phyloP scores from a whole-genome alignment of 1,140 invertebrate species.

The Nasonia vitripennis region DNA sequence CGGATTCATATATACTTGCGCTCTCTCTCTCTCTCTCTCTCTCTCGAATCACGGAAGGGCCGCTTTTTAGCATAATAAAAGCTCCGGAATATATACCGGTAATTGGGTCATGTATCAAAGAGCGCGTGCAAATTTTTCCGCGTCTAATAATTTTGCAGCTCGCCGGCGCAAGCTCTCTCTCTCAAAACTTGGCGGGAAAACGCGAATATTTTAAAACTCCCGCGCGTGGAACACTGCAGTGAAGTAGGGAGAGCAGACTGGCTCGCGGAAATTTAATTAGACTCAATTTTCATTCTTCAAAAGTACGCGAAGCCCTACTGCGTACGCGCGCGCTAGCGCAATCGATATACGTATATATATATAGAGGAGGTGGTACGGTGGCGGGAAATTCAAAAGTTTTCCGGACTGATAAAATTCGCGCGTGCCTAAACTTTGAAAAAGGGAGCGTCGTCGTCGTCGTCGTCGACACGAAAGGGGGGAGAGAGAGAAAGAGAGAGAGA shows the following conservation, averaged over 20 bases:
- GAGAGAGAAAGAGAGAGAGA: not conserved
- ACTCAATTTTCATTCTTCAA: slow-evolving; percentile 4
- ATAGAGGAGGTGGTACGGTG: too few relatives aligned
- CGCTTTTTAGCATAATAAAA: not conserved
- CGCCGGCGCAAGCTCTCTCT: not conserved
- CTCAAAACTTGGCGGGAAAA: not conserved
- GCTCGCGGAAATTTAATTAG: slow-evolving; percentile 3
- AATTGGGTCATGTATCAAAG: slow-evolving; percentile 4
- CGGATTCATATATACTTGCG: not conserved
- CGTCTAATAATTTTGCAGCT: not conserved
- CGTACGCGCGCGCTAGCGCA: not conserved
- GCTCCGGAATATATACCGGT: not conserved
- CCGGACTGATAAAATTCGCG: not conserved
- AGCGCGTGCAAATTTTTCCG: not conserved
- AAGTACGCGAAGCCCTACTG: not conserved
- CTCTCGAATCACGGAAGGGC: too few relatives aligned
- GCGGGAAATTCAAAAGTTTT: not conserved
- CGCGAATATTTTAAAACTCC: not conserved
- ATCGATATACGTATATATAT: not conserved
- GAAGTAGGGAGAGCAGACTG: not conserved
- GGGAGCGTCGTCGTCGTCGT: not conserved
- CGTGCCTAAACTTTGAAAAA: not conserved
- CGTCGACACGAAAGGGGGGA: not conserved
- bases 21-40: not conserved
- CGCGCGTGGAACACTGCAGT: not conserved